Percentiles rank a stretch among this genome's conserved stretches.
These are phyloP conservation scores for Neodiprion lecontei DNA, from an alignment of 1,140 invertebrate genomes.

Conservation along the genomic window DNA sequence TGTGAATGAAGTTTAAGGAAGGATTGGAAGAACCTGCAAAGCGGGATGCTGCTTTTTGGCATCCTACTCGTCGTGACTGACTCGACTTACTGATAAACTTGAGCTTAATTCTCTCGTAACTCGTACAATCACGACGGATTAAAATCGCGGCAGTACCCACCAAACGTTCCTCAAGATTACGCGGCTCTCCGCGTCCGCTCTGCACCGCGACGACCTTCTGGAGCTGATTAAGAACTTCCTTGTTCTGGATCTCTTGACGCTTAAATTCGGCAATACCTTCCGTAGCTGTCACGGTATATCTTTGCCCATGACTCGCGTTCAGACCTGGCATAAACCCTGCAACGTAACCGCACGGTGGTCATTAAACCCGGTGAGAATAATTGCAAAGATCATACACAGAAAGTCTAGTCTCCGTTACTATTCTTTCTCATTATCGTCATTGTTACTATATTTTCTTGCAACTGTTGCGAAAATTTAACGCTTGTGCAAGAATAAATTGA, in stretches of 20 bases:
- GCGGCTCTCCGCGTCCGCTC: conserved; percentile 64
- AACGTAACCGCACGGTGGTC: conserved; percentile 14
- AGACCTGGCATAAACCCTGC: conserved; percentile 71
- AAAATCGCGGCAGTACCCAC: conserved; percentile 44
- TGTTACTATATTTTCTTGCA: no score
- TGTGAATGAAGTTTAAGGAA: no score
- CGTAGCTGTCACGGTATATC: conserved; percentile 70
- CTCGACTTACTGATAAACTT: no score
- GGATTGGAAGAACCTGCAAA: no score
- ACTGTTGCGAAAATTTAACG: no score
- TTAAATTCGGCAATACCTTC: conserved; percentile 75
- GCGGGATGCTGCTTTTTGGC: no score
- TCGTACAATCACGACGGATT: no score
- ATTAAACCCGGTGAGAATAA: conserved; percentile 8
- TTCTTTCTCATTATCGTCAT: no score
- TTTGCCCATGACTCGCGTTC: conserved; percentile 68
- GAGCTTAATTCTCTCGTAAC: no score
- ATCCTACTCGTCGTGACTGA: no score
- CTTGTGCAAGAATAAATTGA: no score
- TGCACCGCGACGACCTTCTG: conserved; percentile 64
- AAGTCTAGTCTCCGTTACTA: neutral
- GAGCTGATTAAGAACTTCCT: conserved; percentile 61
- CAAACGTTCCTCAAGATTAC: conserved; percentile 67
- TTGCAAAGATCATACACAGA: neutral
- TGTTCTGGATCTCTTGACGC: conserved; percentile 64